Conservation (phyloP, 2,888 invertebrate genomes). For the Andrena hattorfiana region DNA sequence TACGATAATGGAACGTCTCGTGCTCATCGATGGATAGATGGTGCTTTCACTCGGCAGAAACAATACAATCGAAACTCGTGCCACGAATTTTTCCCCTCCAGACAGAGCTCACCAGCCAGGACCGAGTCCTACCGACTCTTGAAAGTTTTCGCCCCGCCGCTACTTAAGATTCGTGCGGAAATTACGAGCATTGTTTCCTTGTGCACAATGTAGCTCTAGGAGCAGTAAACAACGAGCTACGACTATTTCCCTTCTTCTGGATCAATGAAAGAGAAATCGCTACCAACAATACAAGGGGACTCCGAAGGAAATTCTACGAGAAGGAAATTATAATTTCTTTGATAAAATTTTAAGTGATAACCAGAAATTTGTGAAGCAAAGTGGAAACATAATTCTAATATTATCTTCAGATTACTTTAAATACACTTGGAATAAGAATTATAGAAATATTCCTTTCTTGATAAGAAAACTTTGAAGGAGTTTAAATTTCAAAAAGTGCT, state of each 20-base stretch:
- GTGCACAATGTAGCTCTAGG: constrained; percentile 45
- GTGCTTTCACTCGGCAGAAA: constrained; percentile 43
- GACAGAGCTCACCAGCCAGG: neutral
- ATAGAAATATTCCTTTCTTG: too few species aligned
- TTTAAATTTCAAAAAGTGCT: neutral
- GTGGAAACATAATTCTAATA: neutral
- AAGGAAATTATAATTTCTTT: constrained; percentile 6
- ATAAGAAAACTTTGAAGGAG: neutral
- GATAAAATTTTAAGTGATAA: neutral
- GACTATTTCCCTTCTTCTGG: neutral
- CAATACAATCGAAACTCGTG: constrained; percentile 59
- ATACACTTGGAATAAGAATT: neutral
- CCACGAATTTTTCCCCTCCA: constrained; percentile 31
- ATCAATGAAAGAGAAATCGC: neutral
- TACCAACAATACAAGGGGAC: constrained; percentile 11
- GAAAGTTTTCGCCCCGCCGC: constrained; percentile 45
- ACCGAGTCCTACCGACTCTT: constrained; percentile 15
- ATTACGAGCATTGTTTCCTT: constrained; percentile 54
- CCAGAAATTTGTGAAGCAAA: neutral
- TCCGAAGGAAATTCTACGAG: constrained; percentile 9
- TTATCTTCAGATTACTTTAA: constrained; percentile 1
- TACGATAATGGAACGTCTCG: constrained; percentile 54
- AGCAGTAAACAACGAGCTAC: constrained; percentile 26
- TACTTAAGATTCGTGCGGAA: constrained; percentile 53
- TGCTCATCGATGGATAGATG: constrained; percentile 38